Evolutionary conservation across 2,888 invertebrate species (phyloP).

Genomic region (Callyntrura sp.): DNA sequence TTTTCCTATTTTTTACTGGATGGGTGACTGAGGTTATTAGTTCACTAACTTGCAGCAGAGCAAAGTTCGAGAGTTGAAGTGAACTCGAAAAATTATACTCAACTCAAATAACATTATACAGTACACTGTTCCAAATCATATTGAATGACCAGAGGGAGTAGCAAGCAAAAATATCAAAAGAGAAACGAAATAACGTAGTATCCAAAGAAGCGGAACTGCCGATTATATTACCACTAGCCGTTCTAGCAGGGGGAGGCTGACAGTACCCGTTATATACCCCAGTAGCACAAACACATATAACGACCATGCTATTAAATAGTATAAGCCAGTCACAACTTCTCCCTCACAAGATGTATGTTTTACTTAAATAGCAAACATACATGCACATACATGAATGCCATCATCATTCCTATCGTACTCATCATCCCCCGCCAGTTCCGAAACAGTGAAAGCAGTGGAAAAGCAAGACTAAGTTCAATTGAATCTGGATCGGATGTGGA

Average conservation of each 20-base stretch:
- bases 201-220: slow-evolving; percentile 21
- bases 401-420: not conserved
- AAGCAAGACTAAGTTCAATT: slow-evolving; percentile 68
- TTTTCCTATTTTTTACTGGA: slow-evolving; percentile 11
- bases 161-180: not conserved
- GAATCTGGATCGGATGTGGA: slow-evolving; percentile 73
- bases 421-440: slow-evolving; percentile 14
- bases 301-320: not conserved
- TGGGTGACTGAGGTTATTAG: slow-evolving; percentile 35
- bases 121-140: not conserved
- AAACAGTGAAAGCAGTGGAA: slow-evolving; percentile 6
- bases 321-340: not conserved
- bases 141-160: slow-evolving; percentile 30
- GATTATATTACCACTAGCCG: not conserved
- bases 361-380: not conserved
- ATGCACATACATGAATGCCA: slow-evolving; percentile 6
- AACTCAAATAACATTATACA: not conserved
- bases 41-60: slow-evolving; percentile 18
- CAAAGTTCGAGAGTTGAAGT: slow-evolving; percentile 58
- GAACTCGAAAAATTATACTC: slow-evolving; percentile 26
- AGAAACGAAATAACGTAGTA: not conserved
- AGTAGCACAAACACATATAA: slow-evolving; percentile 13
- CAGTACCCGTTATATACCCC: slow-evolving; percentile 6
- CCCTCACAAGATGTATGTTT: not conserved
- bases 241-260: not conserved